phyloP scores from a whole-genome alignment of 2,797 vertebrate genomes.

The Coreius guichenoti region DNA sequence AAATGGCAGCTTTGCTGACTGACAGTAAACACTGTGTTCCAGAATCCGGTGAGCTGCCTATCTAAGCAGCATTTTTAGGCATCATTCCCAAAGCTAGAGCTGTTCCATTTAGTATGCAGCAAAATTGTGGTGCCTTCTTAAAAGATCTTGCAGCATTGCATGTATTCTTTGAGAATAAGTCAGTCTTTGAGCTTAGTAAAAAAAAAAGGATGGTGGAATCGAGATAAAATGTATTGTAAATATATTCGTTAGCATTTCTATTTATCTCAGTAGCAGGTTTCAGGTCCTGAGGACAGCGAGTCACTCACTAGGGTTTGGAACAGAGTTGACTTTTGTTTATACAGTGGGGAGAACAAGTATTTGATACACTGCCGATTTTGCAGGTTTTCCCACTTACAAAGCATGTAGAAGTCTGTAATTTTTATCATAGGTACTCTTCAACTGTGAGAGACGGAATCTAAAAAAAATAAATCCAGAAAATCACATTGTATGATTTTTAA shows the following conservation, averaged over 20 bases:
- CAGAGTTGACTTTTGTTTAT: not conserved
- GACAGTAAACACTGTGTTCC: not conserved
- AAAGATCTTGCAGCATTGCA: not conserved
- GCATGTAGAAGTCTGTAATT: no score
- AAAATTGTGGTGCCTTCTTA: not conserved
- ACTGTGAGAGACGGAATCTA: no score
- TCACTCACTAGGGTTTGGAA: no score
- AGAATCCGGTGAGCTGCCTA: not conserved
- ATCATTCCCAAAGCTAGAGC: not conserved
- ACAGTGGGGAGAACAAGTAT: no score
- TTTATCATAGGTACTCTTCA: no score
- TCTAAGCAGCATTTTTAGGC: constrained; percentile 11
- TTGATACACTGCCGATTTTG: no score
- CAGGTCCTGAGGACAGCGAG: not conserved
- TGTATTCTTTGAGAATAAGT: not conserved
- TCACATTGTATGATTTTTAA: no score
- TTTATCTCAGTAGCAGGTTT: not conserved
- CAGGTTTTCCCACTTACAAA: no score
- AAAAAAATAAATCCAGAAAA: no score
- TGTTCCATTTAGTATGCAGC: not conserved
- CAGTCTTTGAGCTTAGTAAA: not conserved
- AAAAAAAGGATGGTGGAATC: not conserved
- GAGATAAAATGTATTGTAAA: not conserved
- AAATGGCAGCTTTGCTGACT: not conserved
- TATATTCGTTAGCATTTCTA: not conserved